Percentiles rank a stretch among this genome's conserved stretches.
phyloP scores from a whole-genome alignment of 2,888 invertebrate genomes.

The Tetragonisca angustula region DNA sequence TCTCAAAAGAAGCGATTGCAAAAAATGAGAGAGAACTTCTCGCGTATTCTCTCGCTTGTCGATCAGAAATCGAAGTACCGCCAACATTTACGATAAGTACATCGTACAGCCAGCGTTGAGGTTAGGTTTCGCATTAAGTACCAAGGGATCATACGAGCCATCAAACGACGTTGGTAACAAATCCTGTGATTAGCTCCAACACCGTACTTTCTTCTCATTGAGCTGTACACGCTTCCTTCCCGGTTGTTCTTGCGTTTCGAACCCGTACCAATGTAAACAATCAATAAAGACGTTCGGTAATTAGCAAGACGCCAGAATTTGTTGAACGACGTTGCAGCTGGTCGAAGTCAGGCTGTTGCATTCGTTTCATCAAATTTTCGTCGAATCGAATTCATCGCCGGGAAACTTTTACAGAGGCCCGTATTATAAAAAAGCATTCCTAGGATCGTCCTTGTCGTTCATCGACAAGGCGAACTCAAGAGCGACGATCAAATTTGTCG shows the following conservation, averaged over 20 bases:
- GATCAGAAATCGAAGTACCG: neutral
- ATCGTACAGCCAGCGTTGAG: constrained; percentile 42
- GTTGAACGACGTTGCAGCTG: neutral
- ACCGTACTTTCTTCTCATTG: constrained; percentile 15
- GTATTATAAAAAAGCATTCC: constrained; percentile 18
- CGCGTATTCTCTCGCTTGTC: neutral
- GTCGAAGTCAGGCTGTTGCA: constrained; percentile 10
- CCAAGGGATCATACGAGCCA: constrained; percentile 36
- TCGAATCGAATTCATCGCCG: neutral
- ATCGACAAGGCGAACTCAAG: constrained; percentile 22
- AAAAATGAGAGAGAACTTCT: neutral
- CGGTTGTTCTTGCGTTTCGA: constrained; percentile 23
- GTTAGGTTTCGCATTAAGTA: constrained; percentile 62
- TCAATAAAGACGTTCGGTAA: constrained; percentile 1
- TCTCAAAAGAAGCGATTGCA: neutral
- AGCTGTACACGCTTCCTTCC: constrained; percentile 23
- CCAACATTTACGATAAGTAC: constrained; percentile 26
- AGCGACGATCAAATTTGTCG: constrained; percentile 14
- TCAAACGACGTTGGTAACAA: constrained; percentile 29
- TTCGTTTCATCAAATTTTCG: neutral
- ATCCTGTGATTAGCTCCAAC: constrained; percentile 18
- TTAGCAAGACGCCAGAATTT: neutral
- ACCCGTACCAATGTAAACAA: constrained; percentile 5
- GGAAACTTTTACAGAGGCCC: neutral
- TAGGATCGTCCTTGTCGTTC: neutral